These are phyloP conservation scores for Siniperca knerii DNA, from an alignment of 2,113 vertebrate genomes.

Conservation along the genomic window DNA sequence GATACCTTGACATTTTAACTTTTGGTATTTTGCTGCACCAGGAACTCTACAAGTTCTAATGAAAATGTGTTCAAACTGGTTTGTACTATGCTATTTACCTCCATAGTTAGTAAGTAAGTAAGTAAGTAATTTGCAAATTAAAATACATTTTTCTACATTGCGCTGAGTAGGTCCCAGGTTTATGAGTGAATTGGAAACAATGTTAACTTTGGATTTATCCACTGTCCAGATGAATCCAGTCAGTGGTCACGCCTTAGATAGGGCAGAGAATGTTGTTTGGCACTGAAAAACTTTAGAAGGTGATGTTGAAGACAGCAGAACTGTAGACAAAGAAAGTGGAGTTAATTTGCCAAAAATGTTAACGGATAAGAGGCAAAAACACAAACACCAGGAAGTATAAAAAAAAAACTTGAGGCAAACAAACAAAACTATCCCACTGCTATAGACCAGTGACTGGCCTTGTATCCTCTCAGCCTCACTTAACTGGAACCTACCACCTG, in stretches of 20 bases:
- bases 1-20: constrained; percentile 12
- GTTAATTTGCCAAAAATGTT: background rate
- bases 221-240: background rate
- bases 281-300: background rate
- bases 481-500: background rate
- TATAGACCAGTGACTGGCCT: background rate
- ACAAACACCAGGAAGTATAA: background rate
- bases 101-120: background rate
- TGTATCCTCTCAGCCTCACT: background rate
- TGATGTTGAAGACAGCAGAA: background rate
- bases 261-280: background rate
- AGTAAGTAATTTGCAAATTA: too few species aligned
- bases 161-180: background rate
- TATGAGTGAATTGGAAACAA: too few species aligned
- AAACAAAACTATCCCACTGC: background rate
- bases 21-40: background rate
- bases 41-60: background rate
- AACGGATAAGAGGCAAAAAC: background rate
- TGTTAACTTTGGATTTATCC: background rate
- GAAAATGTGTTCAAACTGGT: background rate
- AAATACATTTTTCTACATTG: background rate
- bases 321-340: background rate
- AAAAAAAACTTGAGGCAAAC: background rate
- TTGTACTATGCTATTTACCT: background rate
- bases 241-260: background rate